phyloP scores from a whole-genome alignment of 2,888 invertebrate genomes.

The Apodemia hepburni region DNA sequence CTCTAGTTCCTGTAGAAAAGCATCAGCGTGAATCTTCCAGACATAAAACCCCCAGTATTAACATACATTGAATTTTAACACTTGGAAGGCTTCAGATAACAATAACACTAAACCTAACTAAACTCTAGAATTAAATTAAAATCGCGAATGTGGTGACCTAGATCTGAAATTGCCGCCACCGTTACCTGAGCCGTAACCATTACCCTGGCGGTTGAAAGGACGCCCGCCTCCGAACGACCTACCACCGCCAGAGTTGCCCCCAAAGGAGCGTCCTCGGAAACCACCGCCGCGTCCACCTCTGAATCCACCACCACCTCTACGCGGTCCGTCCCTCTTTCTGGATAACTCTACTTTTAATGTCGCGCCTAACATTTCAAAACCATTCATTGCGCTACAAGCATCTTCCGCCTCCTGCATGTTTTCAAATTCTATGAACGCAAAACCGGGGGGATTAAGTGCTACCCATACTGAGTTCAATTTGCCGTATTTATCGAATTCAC shows the following conservation, averaged over 20 bases:
- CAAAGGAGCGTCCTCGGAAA: conserved; percentile 68
- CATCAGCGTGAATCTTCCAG: conserved; percentile 61
- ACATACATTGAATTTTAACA: conserved; percentile 70
- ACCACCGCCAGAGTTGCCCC: conserved; percentile 59
- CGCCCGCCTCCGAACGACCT: conserved; percentile 43
- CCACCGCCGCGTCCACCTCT: conserved; percentile 76
- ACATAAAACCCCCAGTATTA: conserved; percentile 73
- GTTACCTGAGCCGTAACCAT: conserved; percentile 61
- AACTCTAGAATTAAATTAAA: conserved; percentile 69
- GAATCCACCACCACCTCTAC: conserved; percentile 81
- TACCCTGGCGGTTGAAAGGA: conserved; percentile 69
- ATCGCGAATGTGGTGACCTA: conserved; percentile 71
- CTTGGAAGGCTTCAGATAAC: conserved; percentile 79
- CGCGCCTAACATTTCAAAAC: conserved; percentile 92
- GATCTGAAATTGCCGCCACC: conserved; percentile 77
- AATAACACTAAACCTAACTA: conserved; percentile 78
- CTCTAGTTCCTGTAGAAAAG: conserved; percentile 62
- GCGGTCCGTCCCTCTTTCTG: conserved; percentile 87
- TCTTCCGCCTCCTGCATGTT: conserved; percentile 93
- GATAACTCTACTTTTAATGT: conserved; percentile 94
- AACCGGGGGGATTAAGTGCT: conserved; percentile 96
- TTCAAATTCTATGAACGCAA: conserved; percentile 96
- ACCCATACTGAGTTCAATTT: conserved; percentile 96
- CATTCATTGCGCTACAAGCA: conserved; percentile 93
- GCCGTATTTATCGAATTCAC: conserved; percentile 95